phyloP scores from a whole-genome alignment of 2,888 invertebrate genomes.

The Phasia obesa region DNA sequence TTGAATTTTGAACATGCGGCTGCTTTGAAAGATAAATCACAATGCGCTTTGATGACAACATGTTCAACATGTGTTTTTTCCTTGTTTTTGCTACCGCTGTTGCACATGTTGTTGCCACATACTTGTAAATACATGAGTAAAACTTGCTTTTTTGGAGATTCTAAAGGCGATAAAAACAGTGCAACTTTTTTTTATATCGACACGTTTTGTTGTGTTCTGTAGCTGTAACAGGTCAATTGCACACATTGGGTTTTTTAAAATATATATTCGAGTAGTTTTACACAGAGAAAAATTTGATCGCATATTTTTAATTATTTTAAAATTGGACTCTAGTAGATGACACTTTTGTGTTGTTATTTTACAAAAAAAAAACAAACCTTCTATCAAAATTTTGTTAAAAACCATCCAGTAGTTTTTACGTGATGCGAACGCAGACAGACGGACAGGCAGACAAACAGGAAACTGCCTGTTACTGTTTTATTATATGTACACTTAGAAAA shows the following conservation, averaged over 20 bases:
- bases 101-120: constrained; percentile 17
- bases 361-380: no score
- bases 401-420: no score
- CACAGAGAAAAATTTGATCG: not conserved
- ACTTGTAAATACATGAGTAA: not conserved
- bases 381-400: no score
- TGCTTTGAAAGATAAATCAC: constrained; percentile 46
- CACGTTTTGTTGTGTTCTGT: constrained; percentile 15
- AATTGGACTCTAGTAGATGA: no score
- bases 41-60: constrained; percentile 47
- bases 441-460: no score
- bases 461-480: no score
- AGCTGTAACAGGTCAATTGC: constrained; percentile 57
- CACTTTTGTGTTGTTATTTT: no score
- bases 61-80: constrained; percentile 60
- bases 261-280: not conserved
- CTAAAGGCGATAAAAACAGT: constrained; percentile 39
- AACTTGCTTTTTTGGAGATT: constrained; percentile 17
- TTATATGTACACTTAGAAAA: no score
- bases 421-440: no score
- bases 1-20: constrained; percentile 15
- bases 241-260: constrained; percentile 9
- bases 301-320: not conserved
- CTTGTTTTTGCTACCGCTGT: constrained; percentile 19
- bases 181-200: constrained; percentile 38